These are phyloP conservation scores for Donacobius atricapilla DNA, from an alignment of 2,113 vertebrate genomes.

Conservation along the genomic window DNA sequence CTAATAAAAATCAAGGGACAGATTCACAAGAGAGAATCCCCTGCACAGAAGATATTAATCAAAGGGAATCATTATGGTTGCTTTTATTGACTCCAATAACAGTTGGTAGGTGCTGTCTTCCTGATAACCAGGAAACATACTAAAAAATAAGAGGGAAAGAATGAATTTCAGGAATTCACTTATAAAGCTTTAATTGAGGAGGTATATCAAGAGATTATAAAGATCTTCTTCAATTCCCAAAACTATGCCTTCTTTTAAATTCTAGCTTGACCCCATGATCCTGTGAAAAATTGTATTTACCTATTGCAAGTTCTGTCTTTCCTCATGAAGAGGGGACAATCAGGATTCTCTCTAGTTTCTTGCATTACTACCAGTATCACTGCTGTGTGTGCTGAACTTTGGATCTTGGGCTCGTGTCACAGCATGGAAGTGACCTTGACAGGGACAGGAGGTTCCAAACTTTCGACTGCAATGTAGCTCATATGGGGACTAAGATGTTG, in stretches of 20 bases:
- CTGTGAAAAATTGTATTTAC: neutral
- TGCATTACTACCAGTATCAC: accelerated
- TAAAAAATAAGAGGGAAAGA: neutral
- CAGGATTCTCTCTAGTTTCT: neutral
- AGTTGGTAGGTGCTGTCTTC: neutral
- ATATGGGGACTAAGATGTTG: neutral
- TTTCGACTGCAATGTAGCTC: neutral
- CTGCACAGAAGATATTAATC: neutral
- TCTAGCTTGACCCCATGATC: neutral
- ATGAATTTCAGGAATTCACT: neutral
- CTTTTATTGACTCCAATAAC: neutral
- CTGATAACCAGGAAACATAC: neutral
- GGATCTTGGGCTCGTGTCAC: neutral
- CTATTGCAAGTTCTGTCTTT: neutral
- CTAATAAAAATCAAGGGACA: neutral
- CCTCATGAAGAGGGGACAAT: neutral
- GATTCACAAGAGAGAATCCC: neutral
- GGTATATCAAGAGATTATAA: neutral
- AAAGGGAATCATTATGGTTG: neutral
- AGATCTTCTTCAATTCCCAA: neutral
- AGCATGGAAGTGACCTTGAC: neutral
- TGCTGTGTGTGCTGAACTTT: neutral
- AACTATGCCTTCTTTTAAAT: neutral
- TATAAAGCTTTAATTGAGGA: neutral
- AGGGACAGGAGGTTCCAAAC: neutral